phyloP scores from a whole-genome alignment of 2,888 invertebrate genomes.

The Philhelius pedissequus region DNA sequence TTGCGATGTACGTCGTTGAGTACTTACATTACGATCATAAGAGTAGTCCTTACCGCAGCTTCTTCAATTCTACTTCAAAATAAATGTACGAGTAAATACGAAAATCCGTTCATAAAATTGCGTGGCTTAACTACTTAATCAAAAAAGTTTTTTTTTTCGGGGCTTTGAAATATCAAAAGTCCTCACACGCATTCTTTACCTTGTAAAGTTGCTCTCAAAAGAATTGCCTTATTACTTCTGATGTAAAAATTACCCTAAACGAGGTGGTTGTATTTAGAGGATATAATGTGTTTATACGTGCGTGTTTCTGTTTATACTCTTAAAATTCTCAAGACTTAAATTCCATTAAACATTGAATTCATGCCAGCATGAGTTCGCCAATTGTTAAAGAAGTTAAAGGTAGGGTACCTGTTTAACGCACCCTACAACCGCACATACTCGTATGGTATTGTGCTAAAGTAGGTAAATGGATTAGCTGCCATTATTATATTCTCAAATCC shows the following conservation, averaged over 20 bases:
- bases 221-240: not conserved
- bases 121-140: constrained; percentile 6
- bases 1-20: too few relatives aligned
- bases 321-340: constrained; percentile 26
- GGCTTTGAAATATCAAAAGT: not conserved
- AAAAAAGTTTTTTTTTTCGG: not conserved
- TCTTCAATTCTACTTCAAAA: not conserved
- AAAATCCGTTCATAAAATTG: not conserved
- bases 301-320: constrained; percentile 20
- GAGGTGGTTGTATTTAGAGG: not conserved
- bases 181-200: not conserved
- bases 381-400: not conserved
- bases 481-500: constrained; percentile 35
- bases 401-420: not conserved
- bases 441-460: not conserved
- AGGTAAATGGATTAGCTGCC: constrained; percentile 53
- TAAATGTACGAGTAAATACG: not conserved
- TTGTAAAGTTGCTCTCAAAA: not conserved
- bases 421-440: not conserved
- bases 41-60: not conserved
- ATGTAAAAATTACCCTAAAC: not conserved
- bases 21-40: too few relatives aligned
- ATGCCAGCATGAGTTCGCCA: constrained; percentile 16
- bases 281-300: not conserved
- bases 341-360: constrained; percentile 50